phyloP scores from a whole-genome alignment of 2,797 vertebrate genomes.

The Molothrus aeneus region DNA sequence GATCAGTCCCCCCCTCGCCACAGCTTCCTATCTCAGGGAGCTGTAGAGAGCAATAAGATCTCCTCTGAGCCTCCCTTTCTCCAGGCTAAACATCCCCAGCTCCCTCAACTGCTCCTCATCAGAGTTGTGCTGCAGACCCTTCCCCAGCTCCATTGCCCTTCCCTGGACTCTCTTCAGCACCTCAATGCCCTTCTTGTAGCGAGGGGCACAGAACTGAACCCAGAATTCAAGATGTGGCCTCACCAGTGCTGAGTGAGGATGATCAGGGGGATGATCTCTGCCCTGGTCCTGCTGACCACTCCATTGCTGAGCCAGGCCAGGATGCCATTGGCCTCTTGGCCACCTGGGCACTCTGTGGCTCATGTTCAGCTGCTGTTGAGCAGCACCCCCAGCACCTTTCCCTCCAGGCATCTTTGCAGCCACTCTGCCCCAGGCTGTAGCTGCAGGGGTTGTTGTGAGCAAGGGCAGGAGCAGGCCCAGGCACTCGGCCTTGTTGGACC shows the following conservation, averaged over 20 bases:
- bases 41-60: neutral
- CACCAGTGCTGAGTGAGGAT: neutral
- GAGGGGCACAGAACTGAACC: neutral
- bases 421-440: neutral
- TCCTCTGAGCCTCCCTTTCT: neutral
- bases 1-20: fast-evolving
- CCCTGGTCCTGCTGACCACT: too few species aligned
- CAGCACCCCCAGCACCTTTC: too few species aligned
- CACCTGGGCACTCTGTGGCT: too few species aligned
- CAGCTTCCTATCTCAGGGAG: neutral
- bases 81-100: neutral
- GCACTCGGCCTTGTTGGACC: neutral
- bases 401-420: neutral
- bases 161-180: neutral
- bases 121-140: neutral
- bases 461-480: neutral
- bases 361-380: too few species aligned
- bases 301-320: too few species aligned
- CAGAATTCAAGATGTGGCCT: neutral
- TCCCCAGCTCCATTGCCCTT: neutral
- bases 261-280: too few species aligned
- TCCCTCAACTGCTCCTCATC: neutral
- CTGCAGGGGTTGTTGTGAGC: neutral
- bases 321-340: too few species aligned
- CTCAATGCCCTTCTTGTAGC: neutral